Evolutionary conservation across 2,888 invertebrate species (phyloP).

Genomic region (Melipona beecheii): DNA sequence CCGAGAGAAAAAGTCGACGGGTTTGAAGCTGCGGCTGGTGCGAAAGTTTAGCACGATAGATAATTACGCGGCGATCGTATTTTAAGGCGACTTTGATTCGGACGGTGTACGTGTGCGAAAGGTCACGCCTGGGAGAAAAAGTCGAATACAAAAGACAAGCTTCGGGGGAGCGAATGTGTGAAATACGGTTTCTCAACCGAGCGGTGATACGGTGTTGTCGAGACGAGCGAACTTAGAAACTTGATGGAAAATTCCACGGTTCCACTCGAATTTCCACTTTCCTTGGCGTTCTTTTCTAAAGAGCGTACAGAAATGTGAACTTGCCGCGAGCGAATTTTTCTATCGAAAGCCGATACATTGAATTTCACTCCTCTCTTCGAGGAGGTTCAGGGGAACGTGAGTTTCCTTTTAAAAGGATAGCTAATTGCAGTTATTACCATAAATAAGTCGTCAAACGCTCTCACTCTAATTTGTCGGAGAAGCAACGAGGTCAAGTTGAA

Average conservation of each 20-base stretch:
- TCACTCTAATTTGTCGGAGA: neutral
- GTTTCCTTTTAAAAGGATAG: neutral
- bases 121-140: slow-evolving; percentile 6
- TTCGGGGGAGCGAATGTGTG: neutral
- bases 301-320: neutral
- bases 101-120: neutral
- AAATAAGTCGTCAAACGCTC: neutral
- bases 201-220: neutral
- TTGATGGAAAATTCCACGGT: neutral
- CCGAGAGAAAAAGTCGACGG: slow-evolving; percentile 33
- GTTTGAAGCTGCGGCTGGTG: neutral
- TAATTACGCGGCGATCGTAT: neutral
- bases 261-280: neutral
- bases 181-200: neutral
- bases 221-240: neutral
- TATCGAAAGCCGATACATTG: neutral
- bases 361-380: slow-evolving; percentile 4
- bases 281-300: neutral
- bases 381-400: neutral
- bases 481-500: too few relatives aligned
- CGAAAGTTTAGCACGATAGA: neutral
- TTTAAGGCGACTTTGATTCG: neutral
- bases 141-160: neutral
- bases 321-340: neutral
- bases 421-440: neutral